Evolutionary conservation across 2,113 vertebrate species (phyloP), one percentile per base, ranked within the genome.

Genomic region (Channa maculata): DNA sequence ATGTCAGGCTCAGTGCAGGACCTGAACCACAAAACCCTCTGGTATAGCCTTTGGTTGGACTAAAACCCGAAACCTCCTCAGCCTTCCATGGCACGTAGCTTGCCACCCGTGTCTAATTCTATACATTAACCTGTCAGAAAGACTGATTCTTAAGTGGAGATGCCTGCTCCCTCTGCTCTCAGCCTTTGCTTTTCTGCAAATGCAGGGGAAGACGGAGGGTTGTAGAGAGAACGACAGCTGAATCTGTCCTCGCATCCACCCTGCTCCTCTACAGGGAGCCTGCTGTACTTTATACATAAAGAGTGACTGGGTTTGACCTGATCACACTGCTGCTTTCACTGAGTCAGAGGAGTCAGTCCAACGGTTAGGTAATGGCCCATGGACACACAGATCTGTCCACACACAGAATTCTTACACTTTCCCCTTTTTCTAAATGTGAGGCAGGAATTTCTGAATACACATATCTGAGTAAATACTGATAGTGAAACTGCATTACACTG

Each of bases 271-370:
- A 60, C 61, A 38, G 74, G 80, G 80, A 82, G 33, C 64, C 44
- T 51, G 44, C 75, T 78, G 64, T 77, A 73, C 69, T 63, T 82
- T 66, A 60, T 73, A 59, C 75, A 71, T 64, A 76, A 73, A 84
- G 4, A 39, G 74, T 45, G 71, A 63, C 38, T 59, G 79, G 55
- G 69, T 72, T 50, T 77, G 75, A 85, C 73, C 66, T 71, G 64
- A 65, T 75, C 66, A 69, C 65, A 46, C 69, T 58, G 67, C 80
- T 71, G 54, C 65, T 43, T 71, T 71, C 62, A 68, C 71, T 78
- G 79, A 91, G 84, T 90, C 89, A 52, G 70, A 74, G 69, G 66
- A 71, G 72, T 65, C 76, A 77, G 82, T 67, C 74, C 75, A 77
- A 65, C 24, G 67, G 74, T 69, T 68, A 79, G 64, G 73, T 83